Conservation (phyloP, 2,797 vertebrate genomes). For the Micropoecilia bifurca region DNA sequence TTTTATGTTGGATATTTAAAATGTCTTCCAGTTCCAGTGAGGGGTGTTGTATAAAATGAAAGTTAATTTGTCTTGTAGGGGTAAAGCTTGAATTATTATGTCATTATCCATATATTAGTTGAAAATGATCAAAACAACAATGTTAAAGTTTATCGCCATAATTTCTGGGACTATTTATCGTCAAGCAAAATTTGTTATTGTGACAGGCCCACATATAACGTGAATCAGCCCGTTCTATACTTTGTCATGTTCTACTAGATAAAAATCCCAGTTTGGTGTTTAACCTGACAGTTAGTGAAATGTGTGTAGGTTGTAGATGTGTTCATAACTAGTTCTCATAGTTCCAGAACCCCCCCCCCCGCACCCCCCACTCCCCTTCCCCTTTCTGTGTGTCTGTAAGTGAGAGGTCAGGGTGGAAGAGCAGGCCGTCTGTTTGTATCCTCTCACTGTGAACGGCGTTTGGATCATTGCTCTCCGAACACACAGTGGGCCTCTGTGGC, state of each 20-base stretch:
- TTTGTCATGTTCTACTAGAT: not conserved
- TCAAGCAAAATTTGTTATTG: too few species aligned
- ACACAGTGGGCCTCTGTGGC: slow-evolving; percentile 69
- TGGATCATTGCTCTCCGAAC: slow-evolving; percentile 57
- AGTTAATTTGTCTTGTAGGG: too few species aligned
- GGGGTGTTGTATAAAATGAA: too few species aligned
- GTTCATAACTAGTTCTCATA: slow-evolving; percentile 11
- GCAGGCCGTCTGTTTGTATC: slow-evolving; percentile 59
- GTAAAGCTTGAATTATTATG: too few species aligned
- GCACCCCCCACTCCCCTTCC: slow-evolving; percentile 8
- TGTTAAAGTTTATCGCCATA: too few species aligned
- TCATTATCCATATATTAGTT: too few species aligned
- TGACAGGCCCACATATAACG: too few species aligned
- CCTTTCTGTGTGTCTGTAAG: slow-evolving; percentile 54
- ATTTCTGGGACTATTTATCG: too few species aligned
- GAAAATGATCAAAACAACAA: too few species aligned
- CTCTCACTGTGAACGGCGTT: slow-evolving; percentile 51
- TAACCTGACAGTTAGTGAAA: not conserved
- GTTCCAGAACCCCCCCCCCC: slow-evolving; percentile 41
- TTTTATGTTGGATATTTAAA: too few species aligned
- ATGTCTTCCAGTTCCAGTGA: too few species aligned
- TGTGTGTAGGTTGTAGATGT: not conserved
- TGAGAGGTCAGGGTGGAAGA: slow-evolving; percentile 45
- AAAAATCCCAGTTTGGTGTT: not conserved
- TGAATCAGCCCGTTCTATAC: not conserved